Base-by-base conservation (phyloP, 2,113 vertebrate species). In the Nicator chloris region DNA sequence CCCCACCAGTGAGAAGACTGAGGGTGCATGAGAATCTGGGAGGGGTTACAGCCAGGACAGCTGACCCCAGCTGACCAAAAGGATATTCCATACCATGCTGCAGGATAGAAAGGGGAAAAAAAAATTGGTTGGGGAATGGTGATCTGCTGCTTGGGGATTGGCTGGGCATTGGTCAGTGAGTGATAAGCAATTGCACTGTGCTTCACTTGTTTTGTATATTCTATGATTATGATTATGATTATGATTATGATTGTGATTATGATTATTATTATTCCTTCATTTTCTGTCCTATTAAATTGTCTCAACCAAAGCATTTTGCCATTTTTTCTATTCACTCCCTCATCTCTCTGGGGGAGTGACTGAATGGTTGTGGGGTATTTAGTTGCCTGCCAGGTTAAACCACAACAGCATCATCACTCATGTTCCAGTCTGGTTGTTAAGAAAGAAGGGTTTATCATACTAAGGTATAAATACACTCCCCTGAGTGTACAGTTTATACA, bases 381-480 rank as follows among this genome's bases (percentile, higher is more conserved):
- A 66, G n/a, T 42, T 63, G 23, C 37, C 56, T 70, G 28, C 20
- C 4, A 21, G 33, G 56, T 63, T 63, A 76, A 92, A 45, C 49
- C 76, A 57, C 82, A 82, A 27, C 15, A 70, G 49, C 56, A 71
- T n/a, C 39, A 66, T 71, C 24, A 10, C 21, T 79, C 53, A 30
- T 60, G 81, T 93, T 84, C 51, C 60, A 88, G 35, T 56, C 60
- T 79, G 49, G 31, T 71, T 44, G 68, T 88, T 76, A 88, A 95
- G 89, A 92, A 94, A 91, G 91, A 82, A 76, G 39, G 37, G 80
- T 95, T 93, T 95, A 83, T 72, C 54, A 70, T 51, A 51, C 15
- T 50, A 8, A 57, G 57, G 39, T 88, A 89, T 92, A 92, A 95
- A 95, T 94, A 93, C 26, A 59, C 51, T 79, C 70, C 42, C n/a